These are phyloP conservation scores for Osmerus mordax DNA, from an alignment of 2,113 vertebrate genomes.

Conservation along the genomic window DNA sequence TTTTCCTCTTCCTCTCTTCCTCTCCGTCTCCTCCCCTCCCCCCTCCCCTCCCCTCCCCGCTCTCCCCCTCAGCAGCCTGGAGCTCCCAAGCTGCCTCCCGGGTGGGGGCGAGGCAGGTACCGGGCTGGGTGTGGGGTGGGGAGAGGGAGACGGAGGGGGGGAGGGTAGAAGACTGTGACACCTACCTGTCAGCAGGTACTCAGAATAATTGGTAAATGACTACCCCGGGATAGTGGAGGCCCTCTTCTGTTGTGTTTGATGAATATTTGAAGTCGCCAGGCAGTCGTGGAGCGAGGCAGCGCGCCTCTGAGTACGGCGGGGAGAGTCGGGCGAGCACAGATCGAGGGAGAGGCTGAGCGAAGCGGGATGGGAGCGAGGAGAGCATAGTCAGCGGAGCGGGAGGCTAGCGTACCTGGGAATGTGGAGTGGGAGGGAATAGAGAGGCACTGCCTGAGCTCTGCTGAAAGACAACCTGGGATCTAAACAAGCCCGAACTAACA, in stretches of 20 bases:
- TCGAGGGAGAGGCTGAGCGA: slow-evolving; percentile 10
- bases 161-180: slow-evolving; percentile 68
- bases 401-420: neutral
- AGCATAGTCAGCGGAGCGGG: slow-evolving; percentile 1
- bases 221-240: slow-evolving; percentile 65
- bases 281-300: slow-evolving; percentile 43
- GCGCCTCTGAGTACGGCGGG: slow-evolving; percentile 32
- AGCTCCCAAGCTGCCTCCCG: slow-evolving; percentile 55
- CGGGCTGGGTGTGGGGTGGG: slow-evolving; percentile 23
- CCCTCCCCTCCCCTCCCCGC: slow-evolving; percentile 25
- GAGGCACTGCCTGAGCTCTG: neutral
- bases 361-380: slow-evolving; percentile 7
- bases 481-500: too few species aligned
- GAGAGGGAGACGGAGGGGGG: slow-evolving; percentile 31
- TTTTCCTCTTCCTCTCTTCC: slow-evolving; percentile 27
- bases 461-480: too few species aligned
- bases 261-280: slow-evolving; percentile 71
- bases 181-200: slow-evolving; percentile 80
- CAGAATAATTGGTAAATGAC: slow-evolving; percentile 79
- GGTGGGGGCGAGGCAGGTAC: slow-evolving; percentile 43
- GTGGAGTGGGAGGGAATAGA: neutral
- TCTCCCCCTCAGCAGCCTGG: slow-evolving; percentile 37
- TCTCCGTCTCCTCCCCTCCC: slow-evolving; percentile 32
- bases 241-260: slow-evolving; percentile 62
- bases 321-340: slow-evolving; percentile 29